These are phyloP conservation scores for Virgularia gustaviana DNA, from an alignment of 92 coral and sea anemone genomes.

Conservation along the genomic window DNA sequence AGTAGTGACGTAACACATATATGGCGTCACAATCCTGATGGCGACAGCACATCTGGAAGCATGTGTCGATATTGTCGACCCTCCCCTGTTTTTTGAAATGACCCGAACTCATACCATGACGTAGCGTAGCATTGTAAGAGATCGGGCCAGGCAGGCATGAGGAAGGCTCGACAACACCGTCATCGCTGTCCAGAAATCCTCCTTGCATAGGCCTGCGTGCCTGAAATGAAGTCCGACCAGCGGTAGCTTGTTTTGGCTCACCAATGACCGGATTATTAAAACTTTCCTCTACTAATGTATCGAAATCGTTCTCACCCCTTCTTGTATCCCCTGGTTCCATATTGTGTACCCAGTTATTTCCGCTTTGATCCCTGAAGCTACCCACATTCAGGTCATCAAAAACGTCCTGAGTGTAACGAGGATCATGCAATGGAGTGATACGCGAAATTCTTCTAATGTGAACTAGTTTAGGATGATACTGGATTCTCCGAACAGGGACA, in stretches of 20 bases:
- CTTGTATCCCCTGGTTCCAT: not conserved
- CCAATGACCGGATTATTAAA: not conserved
- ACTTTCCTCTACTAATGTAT: not conserved
- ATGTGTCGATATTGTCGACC: constrained; percentile 82
- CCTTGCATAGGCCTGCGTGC: constrained; percentile 40
- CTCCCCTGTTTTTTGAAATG: constrained; percentile 99
- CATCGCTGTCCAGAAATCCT: constrained; percentile 7
- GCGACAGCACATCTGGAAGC: constrained; percentile 76
- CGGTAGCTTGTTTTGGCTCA: not conserved
- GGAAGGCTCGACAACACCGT: constrained; percentile 60
- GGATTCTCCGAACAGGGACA: constrained; percentile 73
- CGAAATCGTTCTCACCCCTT: not conserved
- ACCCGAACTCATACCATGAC: constrained; percentile 98
- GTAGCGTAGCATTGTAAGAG: constrained; percentile 99
- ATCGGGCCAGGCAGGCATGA: constrained; percentile 96
- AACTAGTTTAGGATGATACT: constrained; percentile 63
- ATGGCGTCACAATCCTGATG: constrained; percentile 73
- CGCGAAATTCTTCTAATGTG: constrained; percentile 39
- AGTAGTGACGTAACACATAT: constrained; percentile 71
- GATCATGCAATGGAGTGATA: not conserved
- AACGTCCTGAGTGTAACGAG: constrained; percentile 10
- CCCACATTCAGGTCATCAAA: constrained; percentile 13
- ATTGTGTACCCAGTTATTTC: not conserved
- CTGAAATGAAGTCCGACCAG: constrained; percentile 13
- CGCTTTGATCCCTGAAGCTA: not conserved